phyloP scores from a whole-genome alignment of 2,888 invertebrate species.

The Athripsodes cinereus region DNA sequence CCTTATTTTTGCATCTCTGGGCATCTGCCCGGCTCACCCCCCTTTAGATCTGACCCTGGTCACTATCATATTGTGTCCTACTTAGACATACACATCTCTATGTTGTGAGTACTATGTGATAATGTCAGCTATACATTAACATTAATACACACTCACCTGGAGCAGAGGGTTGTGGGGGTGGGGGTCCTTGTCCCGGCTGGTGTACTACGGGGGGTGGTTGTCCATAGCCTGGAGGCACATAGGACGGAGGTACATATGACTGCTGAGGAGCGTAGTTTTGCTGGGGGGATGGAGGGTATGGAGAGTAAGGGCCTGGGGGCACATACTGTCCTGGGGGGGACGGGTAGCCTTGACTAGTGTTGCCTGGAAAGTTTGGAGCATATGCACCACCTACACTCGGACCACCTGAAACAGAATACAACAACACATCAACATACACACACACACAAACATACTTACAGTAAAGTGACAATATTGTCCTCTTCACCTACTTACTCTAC shows the following conservation, averaged over 20 bases:
- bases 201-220: constrained; percentile 38
- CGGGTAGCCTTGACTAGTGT: constrained; percentile 29
- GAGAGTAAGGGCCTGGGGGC: constrained; percentile 19
- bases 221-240: constrained; percentile 32
- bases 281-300: constrained; percentile 23
- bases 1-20: no score
- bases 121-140: no score
- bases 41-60: no score
- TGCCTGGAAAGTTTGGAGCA: constrained; percentile 47
- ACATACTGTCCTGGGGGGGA: constrained; percentile 13
- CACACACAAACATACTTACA: no score
- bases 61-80: no score
- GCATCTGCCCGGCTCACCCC: no score
- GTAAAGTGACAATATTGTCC: no score
- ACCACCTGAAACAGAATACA: background rate
- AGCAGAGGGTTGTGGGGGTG: constrained; percentile 5
- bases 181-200: constrained; percentile 31
- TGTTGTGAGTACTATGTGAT: no score
- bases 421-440: no score
- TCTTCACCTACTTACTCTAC: no score
- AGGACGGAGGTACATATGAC: constrained; percentile 28
- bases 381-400: constrained; percentile 32
- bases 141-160: constrained; percentile 10
- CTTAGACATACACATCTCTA: no score
- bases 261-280: constrained; percentile 17